Base-by-base conservation (phyloP, 2,113 vertebrate species). In the Cariama cristata region DNA sequence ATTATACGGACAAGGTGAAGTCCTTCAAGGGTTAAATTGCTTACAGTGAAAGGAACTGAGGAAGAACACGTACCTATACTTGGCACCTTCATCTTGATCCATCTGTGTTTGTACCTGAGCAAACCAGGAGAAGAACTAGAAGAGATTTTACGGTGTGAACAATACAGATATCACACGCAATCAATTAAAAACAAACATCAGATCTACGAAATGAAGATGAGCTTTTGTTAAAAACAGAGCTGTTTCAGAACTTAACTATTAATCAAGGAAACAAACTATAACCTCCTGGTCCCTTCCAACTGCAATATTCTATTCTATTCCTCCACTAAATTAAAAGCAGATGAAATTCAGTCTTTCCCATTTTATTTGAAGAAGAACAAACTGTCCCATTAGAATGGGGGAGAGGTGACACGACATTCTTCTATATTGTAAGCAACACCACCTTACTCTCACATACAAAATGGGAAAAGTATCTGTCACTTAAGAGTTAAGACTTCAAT, bases 111-210 rank as follows among this genome's bases (percentile, higher is more conserved):
- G 99, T 47, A 99, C 97, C 90, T 99, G 99, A 91, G 99, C 99
- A 98, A 99, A 99, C 99, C 99, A 99, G 50, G 99, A 98, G 92
- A 99, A 99, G 97, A 99, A 99, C 99, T 99, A 96, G 87, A 98
- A 98, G 97, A 98, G 73, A 97, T 83, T 67, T 97, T 72, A 81
- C 86, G 56, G 74, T 76, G 96, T 96, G 73, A 97, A 89, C 22
- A 88, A 71, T 53, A 77, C 3, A 90, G 68, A 15, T 44, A 75
- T 17, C 60, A 94, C 21, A 56, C 42, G 19, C 52, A 94, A 32
- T 68, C 88, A 90, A 77, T 58, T 38, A 14, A 64, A 96, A 95
- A 76, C 79, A 44, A 83, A 47, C 40, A 50, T 35, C 23, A 73
- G 27, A 73, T 69, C 32, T 74, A 82, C n/a, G 32, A 93, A 87